A percentile compares a stretch with the other conserved stretches of the same genome.
These are phyloP conservation scores for Ormyrus labotus DNA, from an alignment of 2,888 invertebrate genomes.

Conservation along the genomic window DNA sequence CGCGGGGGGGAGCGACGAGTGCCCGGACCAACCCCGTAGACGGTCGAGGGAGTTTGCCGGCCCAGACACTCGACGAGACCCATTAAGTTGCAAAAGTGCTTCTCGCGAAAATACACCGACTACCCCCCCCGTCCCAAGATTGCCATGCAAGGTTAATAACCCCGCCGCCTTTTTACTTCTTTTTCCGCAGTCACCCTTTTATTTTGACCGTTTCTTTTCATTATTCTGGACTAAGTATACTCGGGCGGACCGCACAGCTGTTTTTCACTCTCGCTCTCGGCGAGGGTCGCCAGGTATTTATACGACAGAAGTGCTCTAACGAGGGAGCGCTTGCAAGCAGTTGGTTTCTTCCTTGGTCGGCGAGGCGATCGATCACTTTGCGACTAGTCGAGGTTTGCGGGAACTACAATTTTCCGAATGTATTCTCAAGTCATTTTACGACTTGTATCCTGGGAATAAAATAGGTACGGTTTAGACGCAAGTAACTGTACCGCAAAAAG, in stretches of 20 bases:
- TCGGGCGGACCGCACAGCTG: conserved; percentile 8
- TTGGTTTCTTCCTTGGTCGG: background rate
- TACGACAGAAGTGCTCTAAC: conserved; percentile 30
- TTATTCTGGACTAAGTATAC: conserved; percentile 30
- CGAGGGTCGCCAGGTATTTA: conserved; percentile 11
- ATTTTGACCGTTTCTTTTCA: conserved; percentile 45
- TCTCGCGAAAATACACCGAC: conserved; percentile 49
- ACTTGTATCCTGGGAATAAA: too few species aligned
- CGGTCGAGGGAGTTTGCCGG: conserved; percentile 12
- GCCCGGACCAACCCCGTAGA: background rate
- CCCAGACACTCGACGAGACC: conserved; percentile 55
- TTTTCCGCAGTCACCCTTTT: background rate
- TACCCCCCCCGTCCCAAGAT: conserved; percentile 1
- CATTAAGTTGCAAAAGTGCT: conserved; percentile 56
- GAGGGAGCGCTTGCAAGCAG: conserved; percentile 15
- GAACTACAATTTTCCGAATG: too few species aligned
- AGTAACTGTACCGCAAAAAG: too few species aligned
- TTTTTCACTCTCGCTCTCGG: conserved; percentile 9
- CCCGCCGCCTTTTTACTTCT: conserved; percentile 7
- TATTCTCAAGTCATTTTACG: too few species aligned
- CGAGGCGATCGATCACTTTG: background rate
- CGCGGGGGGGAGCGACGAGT: background rate
- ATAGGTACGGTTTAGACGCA: too few species aligned
- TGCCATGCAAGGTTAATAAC: conserved; percentile 43
- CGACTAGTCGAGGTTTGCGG: background rate